Conservation (phyloP, 2,888 invertebrate species). For the Brachyptera risi region DNA sequence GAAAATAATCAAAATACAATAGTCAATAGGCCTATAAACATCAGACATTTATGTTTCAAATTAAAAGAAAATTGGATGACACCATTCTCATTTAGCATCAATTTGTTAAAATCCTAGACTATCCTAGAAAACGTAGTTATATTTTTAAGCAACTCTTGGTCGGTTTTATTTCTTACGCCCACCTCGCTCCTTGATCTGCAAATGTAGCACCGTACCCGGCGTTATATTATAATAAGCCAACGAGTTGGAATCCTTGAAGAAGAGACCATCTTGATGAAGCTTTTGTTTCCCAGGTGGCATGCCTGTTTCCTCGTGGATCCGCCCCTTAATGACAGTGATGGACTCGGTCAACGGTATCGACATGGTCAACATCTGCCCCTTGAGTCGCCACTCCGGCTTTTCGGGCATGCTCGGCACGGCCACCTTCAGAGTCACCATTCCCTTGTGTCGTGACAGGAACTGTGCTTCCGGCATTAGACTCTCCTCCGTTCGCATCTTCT, state of each 20-base stretch:
- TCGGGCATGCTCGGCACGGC: slow-evolving; percentile 79
- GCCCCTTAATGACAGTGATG: slow-evolving; percentile 82
- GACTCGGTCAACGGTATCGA: slow-evolving; percentile 71
- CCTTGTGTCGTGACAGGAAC: slow-evolving; percentile 67
- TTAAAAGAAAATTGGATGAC: no score
- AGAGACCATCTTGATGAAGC: slow-evolving; percentile 91
- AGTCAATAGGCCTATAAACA: no score
- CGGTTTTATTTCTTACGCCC: slow-evolving; percentile 87
- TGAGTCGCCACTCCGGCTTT: slow-evolving; percentile 92
- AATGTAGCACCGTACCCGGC: slow-evolving; percentile 75
- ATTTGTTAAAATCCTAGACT: not conserved
- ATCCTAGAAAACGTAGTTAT: not conserved
- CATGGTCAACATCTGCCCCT: slow-evolving; percentile 81
- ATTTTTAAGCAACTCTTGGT: slow-evolving; percentile 8
- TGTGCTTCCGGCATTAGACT: slow-evolving; percentile 84
- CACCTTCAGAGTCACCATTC: slow-evolving; percentile 68
- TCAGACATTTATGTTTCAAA: no score
- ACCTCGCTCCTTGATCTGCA: slow-evolving; percentile 95
- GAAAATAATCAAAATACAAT: no score
- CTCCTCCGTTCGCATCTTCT: slow-evolving; percentile 89
- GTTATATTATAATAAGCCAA: slow-evolving; percentile 94
- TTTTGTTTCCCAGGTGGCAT: slow-evolving; percentile 98
- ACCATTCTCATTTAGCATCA: no score
- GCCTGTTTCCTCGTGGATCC: slow-evolving; percentile 79
- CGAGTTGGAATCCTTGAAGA: slow-evolving; percentile 94